These are phyloP conservation scores for Gnathochromis pfefferi DNA, from an alignment of 2,113 vertebrate species.

Conservation along the genomic window DNA sequence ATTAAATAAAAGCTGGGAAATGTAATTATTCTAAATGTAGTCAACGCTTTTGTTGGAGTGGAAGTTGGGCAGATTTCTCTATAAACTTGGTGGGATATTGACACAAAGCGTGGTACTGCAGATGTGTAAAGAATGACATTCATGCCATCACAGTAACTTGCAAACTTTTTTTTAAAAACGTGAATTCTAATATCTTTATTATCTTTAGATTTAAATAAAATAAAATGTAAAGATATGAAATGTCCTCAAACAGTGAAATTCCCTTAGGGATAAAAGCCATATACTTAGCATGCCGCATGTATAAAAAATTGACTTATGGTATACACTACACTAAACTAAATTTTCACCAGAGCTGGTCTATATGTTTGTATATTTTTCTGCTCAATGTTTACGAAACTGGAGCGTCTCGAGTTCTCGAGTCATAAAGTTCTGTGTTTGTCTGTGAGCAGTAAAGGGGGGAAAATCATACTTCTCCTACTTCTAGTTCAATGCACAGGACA, in stretches of 20 bases:
- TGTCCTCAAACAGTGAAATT: not conserved
- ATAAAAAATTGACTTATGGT: not conserved
- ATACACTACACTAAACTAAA: not conserved
- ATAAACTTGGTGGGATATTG: slow-evolving; percentile 17
- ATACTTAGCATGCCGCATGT: not conserved
- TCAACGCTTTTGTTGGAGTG: slow-evolving; percentile 19
- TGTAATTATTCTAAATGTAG: slow-evolving; percentile 44
- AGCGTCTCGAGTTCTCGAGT: not conserved
- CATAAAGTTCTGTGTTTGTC: not conserved
- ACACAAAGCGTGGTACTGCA: slow-evolving; percentile 12
- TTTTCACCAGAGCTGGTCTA: not conserved
- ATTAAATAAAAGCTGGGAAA: slow-evolving; percentile 20
- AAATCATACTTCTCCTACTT: slow-evolving; percentile 3
- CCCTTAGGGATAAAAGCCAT: not conserved
- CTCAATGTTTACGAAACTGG: not conserved
- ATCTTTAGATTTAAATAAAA: not conserved
- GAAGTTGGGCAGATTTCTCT: slow-evolving; percentile 12
- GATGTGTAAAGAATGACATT: not conserved
- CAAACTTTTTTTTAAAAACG: not conserved
- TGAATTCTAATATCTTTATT: not conserved
- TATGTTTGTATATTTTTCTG: not conserved
- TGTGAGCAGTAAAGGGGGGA: not conserved
- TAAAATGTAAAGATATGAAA: not conserved
- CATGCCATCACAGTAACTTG: not conserved
- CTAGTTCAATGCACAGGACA: not conserved